A percentile compares a stretch with the other conserved stretches of the same genome.
These are phyloP conservation scores for Drosophila nebulosa DNA, from an alignment of 1,140 invertebrate species.

Conservation along the genomic window DNA sequence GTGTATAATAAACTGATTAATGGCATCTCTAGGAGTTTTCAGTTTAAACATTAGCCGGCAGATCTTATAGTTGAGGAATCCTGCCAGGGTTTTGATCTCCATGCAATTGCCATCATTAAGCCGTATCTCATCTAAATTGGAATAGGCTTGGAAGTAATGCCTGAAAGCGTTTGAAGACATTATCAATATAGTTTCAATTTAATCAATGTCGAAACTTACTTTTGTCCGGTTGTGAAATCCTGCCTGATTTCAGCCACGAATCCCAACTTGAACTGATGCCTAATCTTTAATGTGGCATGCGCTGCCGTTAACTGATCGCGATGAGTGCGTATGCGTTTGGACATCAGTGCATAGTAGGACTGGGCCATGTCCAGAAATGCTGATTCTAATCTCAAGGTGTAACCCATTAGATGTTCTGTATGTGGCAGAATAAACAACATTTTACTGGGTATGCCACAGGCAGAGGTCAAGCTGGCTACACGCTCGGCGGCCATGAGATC, in stretches of 20 bases:
- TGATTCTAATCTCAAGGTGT: slow-evolving; percentile 90
- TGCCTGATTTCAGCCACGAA: slow-evolving; percentile 97
- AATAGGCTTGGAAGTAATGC: slow-evolving; percentile 96
- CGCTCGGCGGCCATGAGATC: slow-evolving; percentile 93
- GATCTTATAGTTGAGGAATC: slow-evolving; percentile 97
- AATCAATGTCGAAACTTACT: slow-evolving; percentile 83
- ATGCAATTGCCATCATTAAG: slow-evolving; percentile 94
- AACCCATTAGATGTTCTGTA: slow-evolving; percentile 88
- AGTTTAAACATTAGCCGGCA: slow-evolving; percentile 94
- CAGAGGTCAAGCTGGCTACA: slow-evolving; percentile 92
- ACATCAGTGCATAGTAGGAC: slow-evolving; percentile 94
- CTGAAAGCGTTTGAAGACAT: slow-evolving; percentile 82
- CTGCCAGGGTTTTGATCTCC: slow-evolving; percentile 97
- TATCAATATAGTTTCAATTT: too few relatives aligned
- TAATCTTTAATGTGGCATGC: slow-evolving; percentile 95
- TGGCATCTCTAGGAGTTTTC: slow-evolving; percentile 94
- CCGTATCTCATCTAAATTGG: slow-evolving; percentile 91
- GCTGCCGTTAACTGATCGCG: slow-evolving; percentile 94
- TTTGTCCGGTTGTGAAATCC: slow-evolving; percentile 93
- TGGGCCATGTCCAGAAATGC: slow-evolving; percentile 96
- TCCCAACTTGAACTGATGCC: slow-evolving; percentile 99
- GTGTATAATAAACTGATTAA: slow-evolving; percentile 95
- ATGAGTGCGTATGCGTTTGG: slow-evolving; percentile 93
- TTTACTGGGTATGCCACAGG: slow-evolving; percentile 95
- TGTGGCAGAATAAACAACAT: slow-evolving; percentile 95